Conservation (phyloP, 2,113 vertebrate genomes). For the Laticauda laticaudata region DNA sequence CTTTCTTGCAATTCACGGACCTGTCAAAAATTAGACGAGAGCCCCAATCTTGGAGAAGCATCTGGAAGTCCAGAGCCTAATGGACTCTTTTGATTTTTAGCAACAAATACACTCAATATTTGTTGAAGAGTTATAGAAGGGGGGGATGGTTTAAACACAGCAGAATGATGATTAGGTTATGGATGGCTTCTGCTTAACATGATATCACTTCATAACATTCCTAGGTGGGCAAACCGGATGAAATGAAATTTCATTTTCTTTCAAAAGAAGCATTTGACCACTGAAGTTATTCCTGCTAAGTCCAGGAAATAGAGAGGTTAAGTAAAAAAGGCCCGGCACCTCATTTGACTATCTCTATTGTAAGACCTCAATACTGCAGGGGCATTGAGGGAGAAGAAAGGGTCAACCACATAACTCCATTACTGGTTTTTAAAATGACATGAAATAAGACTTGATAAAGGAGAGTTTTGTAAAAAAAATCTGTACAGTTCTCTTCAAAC, state of each 20-base stretch:
- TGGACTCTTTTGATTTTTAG: not conserved
- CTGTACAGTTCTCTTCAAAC: constrained; percentile 53
- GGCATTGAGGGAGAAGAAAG: not conserved
- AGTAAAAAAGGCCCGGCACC: not conserved
- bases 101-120: constrained; percentile 23
- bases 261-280: constrained; percentile 45
- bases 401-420: not conserved
- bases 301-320: constrained; percentile 42
- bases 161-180: constrained; percentile 35
- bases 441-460: not conserved
- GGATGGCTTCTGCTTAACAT: constrained; percentile 37
- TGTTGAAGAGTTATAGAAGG: not conserved
- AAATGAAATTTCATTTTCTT: constrained; percentile 36
- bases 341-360: constrained; percentile 16
- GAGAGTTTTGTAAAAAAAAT: not conserved
- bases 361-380: constrained; percentile 7
- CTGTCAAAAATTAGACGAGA: constrained; percentile 5
- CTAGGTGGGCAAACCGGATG: constrained; percentile 44
- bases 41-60: fast-evolving
- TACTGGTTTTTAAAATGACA: not conserved
- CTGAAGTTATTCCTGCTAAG: constrained; percentile 38
- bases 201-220: constrained; percentile 50
- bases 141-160: not conserved
- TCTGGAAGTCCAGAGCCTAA: fast-evolving
- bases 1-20: not conserved